phyloP scores from a whole-genome alignment of 2,888 invertebrate species.

The Patella caerulea region DNA sequence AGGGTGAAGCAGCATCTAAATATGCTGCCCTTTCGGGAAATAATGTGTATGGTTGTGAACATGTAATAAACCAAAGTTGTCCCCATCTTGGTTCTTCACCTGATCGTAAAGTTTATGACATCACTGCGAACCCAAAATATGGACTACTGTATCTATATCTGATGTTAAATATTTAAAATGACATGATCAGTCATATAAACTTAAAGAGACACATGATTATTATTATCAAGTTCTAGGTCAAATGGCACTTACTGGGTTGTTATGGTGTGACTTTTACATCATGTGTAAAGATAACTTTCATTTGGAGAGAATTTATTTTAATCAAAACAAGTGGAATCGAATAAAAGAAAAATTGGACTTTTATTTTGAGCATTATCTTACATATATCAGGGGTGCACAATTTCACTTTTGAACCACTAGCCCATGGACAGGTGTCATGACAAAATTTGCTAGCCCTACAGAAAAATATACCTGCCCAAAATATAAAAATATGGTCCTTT shows the following conservation, averaged over 20 bases:
- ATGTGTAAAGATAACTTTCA: constrained; percentile 8
- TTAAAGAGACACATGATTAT: constrained; percentile 9
- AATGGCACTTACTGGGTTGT: constrained; percentile 5
- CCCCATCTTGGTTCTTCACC: constrained; percentile 9
- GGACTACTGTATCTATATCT: not conserved
- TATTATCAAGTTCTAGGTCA: constrained; percentile 11
- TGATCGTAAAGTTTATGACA: constrained; percentile 2
- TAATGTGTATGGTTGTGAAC: no score
- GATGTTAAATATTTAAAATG: not conserved
- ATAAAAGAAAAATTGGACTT: constrained; percentile 16
- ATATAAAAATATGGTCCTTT: no score
- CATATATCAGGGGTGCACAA: no score
- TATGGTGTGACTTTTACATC: constrained; percentile 18
- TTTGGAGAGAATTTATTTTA: constrained; percentile 6
- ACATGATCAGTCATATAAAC: not conserved
- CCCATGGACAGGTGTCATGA: no score
- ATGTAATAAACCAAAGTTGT: no score
- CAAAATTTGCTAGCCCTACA: no score
- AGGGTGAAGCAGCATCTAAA: no score
- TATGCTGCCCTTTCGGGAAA: no score
- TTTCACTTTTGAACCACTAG: no score
- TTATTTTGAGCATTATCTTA: constrained; percentile 6
- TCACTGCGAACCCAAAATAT: not conserved
- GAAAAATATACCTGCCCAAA: no score
- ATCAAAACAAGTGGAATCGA: not conserved